Conservation (phyloP, 2,113 vertebrate species). For the Spea bombifrons region DNA sequence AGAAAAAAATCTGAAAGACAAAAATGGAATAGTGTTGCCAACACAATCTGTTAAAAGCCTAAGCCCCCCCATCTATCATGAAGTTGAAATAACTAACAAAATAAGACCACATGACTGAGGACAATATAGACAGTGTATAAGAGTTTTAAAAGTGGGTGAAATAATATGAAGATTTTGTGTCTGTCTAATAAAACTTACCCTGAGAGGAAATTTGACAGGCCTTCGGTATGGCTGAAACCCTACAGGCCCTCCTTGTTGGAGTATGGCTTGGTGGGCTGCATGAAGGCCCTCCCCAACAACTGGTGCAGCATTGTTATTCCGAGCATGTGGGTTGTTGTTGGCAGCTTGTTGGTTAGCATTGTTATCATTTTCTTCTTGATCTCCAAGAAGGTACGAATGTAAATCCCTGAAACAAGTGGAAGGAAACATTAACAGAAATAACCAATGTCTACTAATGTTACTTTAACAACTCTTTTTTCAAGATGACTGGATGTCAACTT, state of each 20-base stretch:
- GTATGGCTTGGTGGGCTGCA: constrained; percentile 96
- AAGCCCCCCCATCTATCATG: no score
- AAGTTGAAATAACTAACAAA: no score
- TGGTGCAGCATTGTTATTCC: constrained; percentile 87
- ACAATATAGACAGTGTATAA: no score
- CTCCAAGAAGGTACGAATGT: constrained; percentile 94
- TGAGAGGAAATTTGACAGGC: constrained; percentile 88
- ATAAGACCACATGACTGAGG: no score
- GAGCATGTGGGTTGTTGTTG: constrained; percentile 80
- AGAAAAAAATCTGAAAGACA: constrained; percentile 82
- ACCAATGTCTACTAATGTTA: no score
- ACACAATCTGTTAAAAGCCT: no score
- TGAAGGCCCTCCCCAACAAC: constrained; percentile 93
- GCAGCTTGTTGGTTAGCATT: constrained; percentile 86
- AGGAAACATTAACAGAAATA: constrained; percentile 23
- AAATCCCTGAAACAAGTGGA: constrained; percentile 75
- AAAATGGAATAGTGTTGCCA: background rate
- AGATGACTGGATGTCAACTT: no score
- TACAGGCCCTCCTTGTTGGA: constrained; percentile 94
- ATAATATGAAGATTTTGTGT: no score
- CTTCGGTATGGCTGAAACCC: constrained; percentile 97
- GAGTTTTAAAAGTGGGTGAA: no score
- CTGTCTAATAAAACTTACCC: constrained; percentile 66
- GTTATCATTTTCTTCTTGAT: constrained; percentile 92
- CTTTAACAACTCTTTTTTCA: no score